These are phyloP conservation scores for Nezara viridula DNA, from an alignment of 2,888 invertebrate species.

Conservation along the genomic window DNA sequence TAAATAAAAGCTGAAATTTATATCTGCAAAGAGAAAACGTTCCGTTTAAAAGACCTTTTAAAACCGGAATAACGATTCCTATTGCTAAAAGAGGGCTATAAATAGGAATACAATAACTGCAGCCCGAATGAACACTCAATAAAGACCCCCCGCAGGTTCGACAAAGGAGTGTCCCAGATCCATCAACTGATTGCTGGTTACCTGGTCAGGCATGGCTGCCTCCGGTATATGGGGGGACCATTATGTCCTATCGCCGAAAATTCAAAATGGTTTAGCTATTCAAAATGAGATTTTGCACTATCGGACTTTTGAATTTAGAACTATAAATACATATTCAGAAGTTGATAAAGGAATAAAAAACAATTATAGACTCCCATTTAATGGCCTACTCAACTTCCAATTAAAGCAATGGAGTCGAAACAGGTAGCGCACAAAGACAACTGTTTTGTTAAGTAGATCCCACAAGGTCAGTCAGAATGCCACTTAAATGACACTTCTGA, in stretches of 20 bases:
- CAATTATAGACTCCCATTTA: too few relatives aligned
- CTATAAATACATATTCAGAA: too few relatives aligned
- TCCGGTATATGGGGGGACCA: neutral
- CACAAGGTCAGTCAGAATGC: too few relatives aligned
- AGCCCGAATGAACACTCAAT: neutral
- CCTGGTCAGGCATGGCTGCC: neutral
- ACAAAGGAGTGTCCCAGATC: slow-evolving; percentile 24
- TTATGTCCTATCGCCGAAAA: neutral
- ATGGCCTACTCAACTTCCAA: too few relatives aligned
- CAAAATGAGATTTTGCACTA: neutral
- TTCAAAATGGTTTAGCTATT: neutral
- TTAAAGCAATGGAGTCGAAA: too few relatives aligned
- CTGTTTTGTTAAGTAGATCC: too few relatives aligned
- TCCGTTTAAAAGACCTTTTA: neutral
- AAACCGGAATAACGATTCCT: neutral
- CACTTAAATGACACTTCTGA: too few relatives aligned
- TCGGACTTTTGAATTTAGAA: too few relatives aligned
- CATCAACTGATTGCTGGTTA: neutral
- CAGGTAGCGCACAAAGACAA: too few relatives aligned
- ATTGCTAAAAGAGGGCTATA: neutral
- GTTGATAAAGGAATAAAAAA: too few relatives aligned
- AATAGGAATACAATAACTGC: neutral
- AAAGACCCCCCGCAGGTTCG: neutral
- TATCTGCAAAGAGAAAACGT: neutral
- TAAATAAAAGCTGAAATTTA: neutral